Evolutionary conservation across 2,113 vertebrate species (phyloP).

Genomic region (Narcine bancroftii): DNA sequence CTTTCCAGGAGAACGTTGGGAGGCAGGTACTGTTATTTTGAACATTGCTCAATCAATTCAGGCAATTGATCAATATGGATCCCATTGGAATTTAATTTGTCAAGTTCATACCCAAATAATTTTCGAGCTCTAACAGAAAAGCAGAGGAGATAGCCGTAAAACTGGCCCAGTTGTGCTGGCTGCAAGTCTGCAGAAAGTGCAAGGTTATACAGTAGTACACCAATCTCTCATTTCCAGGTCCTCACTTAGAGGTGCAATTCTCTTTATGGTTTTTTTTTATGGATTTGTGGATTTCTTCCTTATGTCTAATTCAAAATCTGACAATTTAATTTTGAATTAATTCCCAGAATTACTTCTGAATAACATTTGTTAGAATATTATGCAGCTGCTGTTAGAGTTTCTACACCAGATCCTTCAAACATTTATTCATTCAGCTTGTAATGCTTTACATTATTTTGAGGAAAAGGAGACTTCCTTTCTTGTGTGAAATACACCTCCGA

Average conservation of each 20-base stretch:
- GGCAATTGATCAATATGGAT: neutral
- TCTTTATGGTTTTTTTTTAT: too few species aligned
- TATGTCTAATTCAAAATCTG: neutral
- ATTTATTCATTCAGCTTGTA: neutral
- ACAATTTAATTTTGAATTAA: neutral
- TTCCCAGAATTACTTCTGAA: neutral
- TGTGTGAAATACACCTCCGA: neutral
- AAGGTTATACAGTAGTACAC: neutral
- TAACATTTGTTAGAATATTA: neutral
- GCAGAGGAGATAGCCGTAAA: neutral
- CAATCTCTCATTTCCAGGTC: too few species aligned
- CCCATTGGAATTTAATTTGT: neutral
- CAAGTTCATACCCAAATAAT: neutral
- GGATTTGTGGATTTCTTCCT: neutral
- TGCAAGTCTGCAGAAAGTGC: neutral
- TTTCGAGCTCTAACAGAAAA: neutral
- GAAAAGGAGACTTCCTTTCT: neutral
- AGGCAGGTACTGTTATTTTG: slow-evolving; percentile 80
- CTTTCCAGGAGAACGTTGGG: slow-evolving; percentile 98
- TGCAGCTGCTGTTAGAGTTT: neutral
- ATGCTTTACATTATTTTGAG: neutral
- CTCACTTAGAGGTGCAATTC: neutral
- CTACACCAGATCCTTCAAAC: neutral
- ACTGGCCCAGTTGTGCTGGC: neutral
- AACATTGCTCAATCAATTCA: neutral